phyloP scores from a whole-genome alignment of 2,797 vertebrate species.

The Oceanodroma leucorhoa region DNA sequence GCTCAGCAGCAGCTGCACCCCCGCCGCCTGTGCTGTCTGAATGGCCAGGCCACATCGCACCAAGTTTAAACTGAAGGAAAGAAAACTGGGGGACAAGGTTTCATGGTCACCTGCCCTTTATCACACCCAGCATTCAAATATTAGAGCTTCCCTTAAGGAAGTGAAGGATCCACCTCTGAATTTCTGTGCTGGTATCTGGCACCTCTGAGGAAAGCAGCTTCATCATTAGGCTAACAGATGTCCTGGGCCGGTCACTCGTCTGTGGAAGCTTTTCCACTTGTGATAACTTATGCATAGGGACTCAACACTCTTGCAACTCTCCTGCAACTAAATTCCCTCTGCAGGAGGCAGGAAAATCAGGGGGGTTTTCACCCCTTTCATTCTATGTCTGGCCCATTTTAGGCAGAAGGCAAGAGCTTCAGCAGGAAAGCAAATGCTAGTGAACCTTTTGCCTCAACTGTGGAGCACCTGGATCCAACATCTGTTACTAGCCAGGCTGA shows the following conservation, averaged over 20 bases:
- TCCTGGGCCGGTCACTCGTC: neutral
- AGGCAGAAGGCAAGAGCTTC: neutral
- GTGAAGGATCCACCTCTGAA: neutral
- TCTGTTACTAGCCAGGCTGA: neutral
- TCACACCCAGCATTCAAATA: neutral
- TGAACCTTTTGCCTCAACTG: neutral
- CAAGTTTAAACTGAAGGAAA: neutral
- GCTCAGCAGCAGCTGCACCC: neutral
- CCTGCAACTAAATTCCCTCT: neutral
- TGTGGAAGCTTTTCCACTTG: neutral
- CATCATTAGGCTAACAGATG: neutral
- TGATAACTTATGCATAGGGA: neutral
- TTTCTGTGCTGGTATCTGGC: neutral
- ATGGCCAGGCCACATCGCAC: neutral
- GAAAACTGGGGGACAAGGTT: neutral
- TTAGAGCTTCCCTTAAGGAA: neutral
- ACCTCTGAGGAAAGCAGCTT: neutral
- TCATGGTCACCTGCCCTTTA: neutral
- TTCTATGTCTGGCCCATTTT: neutral
- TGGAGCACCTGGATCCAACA: neutral
- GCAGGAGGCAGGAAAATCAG: neutral
- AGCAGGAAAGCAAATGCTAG: neutral
- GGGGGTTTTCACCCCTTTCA: neutral
- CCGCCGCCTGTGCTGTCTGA: neutral
- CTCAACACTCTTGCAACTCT: neutral